phyloP scores from a whole-genome alignment of 2,888 invertebrate genomes.

The Syrphus vitripennis region DNA sequence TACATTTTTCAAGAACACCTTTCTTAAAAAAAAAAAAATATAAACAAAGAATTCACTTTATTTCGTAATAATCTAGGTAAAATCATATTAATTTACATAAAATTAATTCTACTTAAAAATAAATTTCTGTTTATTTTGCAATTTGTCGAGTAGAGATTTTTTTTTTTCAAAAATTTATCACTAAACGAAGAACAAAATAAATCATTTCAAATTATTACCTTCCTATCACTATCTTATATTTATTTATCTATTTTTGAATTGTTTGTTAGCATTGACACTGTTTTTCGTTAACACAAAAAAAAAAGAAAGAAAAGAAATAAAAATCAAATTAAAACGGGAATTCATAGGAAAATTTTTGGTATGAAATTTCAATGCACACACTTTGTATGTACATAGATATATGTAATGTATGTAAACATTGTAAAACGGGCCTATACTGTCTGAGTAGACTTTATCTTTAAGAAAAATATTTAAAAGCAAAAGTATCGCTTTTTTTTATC shows the following conservation, averaged over 20 bases:
- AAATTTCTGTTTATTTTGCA: not conserved
- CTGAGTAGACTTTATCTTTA: not conserved
- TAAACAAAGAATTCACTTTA: not conserved
- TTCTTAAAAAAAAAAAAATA: not conserved
- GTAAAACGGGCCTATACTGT: not conserved
- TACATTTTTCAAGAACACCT: not conserved
- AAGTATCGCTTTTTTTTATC: not conserved
- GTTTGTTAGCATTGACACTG: constrained; percentile 2
- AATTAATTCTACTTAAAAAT: not conserved
- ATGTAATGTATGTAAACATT: not conserved
- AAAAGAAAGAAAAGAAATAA: not conserved
- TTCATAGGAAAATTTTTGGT: not conserved
- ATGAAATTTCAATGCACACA: not conserved
- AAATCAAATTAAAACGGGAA: not conserved
- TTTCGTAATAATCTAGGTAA: not conserved
- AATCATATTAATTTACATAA: not conserved
- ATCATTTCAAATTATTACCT: not conserved
- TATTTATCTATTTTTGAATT: not conserved
- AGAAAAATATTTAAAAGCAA: not conserved
- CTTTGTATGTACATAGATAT: too few relatives aligned
- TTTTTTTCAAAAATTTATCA: not conserved
- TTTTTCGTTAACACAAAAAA: not conserved
- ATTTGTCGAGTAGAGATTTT: not conserved
- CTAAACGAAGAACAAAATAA: not conserved
- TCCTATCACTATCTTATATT: not conserved